Percentiles rank a stretch among this genome's conserved stretches.
phyloP scores from a whole-genome alignment of 2,888 invertebrate species.

The Troides helena region DNA sequence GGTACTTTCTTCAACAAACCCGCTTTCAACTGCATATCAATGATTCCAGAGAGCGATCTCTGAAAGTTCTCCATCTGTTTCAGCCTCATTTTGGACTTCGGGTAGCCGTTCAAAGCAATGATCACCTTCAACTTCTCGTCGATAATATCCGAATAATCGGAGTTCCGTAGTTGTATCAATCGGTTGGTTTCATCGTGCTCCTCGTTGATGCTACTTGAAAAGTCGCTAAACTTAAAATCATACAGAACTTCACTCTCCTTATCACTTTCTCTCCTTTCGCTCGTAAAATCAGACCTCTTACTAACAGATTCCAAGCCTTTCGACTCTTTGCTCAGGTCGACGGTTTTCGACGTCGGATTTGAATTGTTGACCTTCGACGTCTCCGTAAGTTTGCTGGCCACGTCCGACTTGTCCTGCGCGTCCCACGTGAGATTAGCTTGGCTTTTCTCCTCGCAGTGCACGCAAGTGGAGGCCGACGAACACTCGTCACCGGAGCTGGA shows the following conservation, averaged over 20 bases:
- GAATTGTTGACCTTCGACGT: slow-evolving; percentile 16
- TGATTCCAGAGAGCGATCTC: slow-evolving; percentile 55
- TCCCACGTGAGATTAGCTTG: slow-evolving; percentile 26
- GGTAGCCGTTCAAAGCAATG: slow-evolving; percentile 63
- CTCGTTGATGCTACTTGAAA: slow-evolving; percentile 58
- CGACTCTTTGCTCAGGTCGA: slow-evolving; percentile 20
- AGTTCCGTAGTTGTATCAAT: slow-evolving; percentile 57
- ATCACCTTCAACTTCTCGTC: slow-evolving; percentile 62
- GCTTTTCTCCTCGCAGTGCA: slow-evolving; percentile 54
- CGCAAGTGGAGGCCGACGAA: slow-evolving; percentile 67
- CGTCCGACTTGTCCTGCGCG: slow-evolving; percentile 49
- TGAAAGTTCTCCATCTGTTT: slow-evolving; percentile 64
- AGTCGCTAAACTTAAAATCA: slow-evolving; percentile 57
- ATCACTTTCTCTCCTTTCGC: slow-evolving; percentile 40
- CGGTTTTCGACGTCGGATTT: slow-evolving; percentile 26
- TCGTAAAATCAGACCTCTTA: slow-evolving; percentile 50
- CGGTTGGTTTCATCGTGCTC: slow-evolving; percentile 63
- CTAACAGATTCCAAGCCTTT: slow-evolving; percentile 40
- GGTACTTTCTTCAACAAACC: slow-evolving; percentile 59
- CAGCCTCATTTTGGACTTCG: slow-evolving; percentile 63
- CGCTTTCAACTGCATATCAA: slow-evolving; percentile 66
- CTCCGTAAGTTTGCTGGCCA: slow-evolving; percentile 38
- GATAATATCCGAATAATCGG: slow-evolving; percentile 65
- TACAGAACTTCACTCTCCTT: slow-evolving; percentile 48
- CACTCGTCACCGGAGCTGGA: slow-evolving; percentile 48